A percentile compares a stretch with the other conserved stretches of the same genome.
Conservation (phyloP, 2,888 invertebrate species). For the Deilephila porcellus region DNA sequence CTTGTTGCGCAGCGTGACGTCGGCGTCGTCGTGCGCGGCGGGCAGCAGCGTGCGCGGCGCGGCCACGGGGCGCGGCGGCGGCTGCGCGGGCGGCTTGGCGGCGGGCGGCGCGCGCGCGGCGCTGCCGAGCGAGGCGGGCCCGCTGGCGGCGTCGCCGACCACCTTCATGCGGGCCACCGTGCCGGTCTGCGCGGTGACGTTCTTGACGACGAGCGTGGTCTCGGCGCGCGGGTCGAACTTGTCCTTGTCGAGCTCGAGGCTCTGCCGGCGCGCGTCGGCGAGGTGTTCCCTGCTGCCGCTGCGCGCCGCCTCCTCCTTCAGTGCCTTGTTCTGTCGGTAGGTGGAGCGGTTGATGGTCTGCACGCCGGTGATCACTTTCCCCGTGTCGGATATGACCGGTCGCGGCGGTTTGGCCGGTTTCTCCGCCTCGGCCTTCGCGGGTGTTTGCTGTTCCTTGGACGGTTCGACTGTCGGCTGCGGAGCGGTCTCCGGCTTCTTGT, state of each 20-base stretch:
- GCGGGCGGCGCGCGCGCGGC: slow-evolving; percentile 64
- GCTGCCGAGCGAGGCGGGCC: slow-evolving; percentile 68
- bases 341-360: slow-evolving; percentile 86
- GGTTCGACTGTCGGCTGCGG: slow-evolving; percentile 41
- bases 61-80: slow-evolving; percentile 62
- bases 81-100: slow-evolving; percentile 81
- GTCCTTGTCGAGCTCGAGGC: slow-evolving; percentile 84
- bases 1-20: slow-evolving; percentile 87
- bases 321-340: slow-evolving; percentile 80
- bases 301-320: slow-evolving; percentile 74
- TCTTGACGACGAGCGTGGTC: slow-evolving; percentile 66
- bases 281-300: slow-evolving; percentile 74
- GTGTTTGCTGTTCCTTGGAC: slow-evolving; percentile 48
- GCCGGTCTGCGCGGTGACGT: slow-evolving; percentile 76
- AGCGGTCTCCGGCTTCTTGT: slow-evolving; percentile 59
- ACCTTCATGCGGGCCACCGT: slow-evolving; percentile 76
- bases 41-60: slow-evolving; percentile 83
- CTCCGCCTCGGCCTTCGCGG: slow-evolving; percentile 66
- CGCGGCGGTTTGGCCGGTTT: slow-evolving; percentile 88
- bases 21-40: slow-evolving; percentile 54
- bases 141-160: slow-evolving; percentile 65
- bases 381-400: slow-evolving; percentile 80
- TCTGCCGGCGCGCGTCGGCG: slow-evolving; percentile 78
- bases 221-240: slow-evolving; percentile 65
- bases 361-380: slow-evolving; percentile 80